Evolutionary conservation across 2,888 invertebrate genomes (phyloP), one percentile per base, ranked within the genome.

Genomic region (Cerceris ruficornis): DNA sequence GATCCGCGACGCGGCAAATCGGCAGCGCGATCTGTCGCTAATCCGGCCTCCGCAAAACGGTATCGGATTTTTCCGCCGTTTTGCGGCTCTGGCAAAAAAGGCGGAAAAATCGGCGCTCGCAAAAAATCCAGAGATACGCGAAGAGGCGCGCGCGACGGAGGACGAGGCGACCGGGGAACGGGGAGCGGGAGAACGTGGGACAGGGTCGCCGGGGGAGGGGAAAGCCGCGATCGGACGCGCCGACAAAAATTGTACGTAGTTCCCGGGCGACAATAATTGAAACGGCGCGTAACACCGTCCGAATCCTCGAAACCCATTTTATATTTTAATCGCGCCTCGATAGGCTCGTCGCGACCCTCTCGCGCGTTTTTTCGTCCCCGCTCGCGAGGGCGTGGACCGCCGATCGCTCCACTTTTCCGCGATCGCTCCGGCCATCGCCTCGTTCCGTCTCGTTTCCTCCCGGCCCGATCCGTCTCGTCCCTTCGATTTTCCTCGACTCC

Each of bases 271-370:
- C 89, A 89, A 88, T 90, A 90, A 90, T 90, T 90, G 90, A 90
- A 90, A 90, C 89, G 88, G 88, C 89, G 88, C 88, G 90, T 90
- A 89, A 90, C 90, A 90, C 90, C 88, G 86, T 88, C 87, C 88
- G 88, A 90, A 87, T 89, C 89, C 88, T 88, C 89, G 86, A 87
- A 89, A 90, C 88, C 86, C 89, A 87, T 90, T 90, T 90, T 89
- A 90, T 90, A 89, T 90, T 90, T 90, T 90, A 90, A 90, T 89
- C 88, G 89, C 87, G 75, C 88, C 85, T 84, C 88, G 85, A 89
- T 90, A 88, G 87, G 80, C 80, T 82, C 67, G 75, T 68, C 71
- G 77, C 78, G 73, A 77, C 69, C 72, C 82, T 71, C 59, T 74
- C 65, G 73, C 62, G 60, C 69, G 69, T 50, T 66, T 69, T 65